Evolutionary conservation across 2,797 vertebrate species (phyloP), one percentile per base, ranked within the genome.

Genomic region (Hozukius guyotensis): DNA sequence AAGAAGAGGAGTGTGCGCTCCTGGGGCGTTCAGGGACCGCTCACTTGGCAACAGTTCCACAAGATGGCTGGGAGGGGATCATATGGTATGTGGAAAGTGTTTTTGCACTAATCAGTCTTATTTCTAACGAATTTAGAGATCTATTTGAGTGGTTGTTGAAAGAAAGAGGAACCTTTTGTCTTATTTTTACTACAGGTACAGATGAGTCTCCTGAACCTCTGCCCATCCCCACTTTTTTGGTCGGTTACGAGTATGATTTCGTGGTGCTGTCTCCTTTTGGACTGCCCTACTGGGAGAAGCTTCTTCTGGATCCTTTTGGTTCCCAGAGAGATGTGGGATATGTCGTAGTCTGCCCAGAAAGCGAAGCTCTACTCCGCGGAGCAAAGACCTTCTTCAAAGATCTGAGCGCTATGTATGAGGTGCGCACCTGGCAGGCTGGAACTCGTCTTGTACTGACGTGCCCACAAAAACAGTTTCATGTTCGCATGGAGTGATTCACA

Each of bases 1-100:
- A 99, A 99, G 85, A 99, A 99, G 93, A 94, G 98, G 64, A 99
- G 97, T 4, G 96, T 99, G 25, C 97, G 98, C 62, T 99, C 99
- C 3, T 99, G 99, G 99, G 99, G 98, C 0, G 97, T 99, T 85
- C 99, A 99, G 85, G 98, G 99, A 6, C 98, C 99, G 3, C 97
- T 99, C 85, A 99, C 99, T 31, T 99, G 99, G 99, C 99, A 99
- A 68, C 99, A 99, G 87, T 99, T 99, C 87, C 99, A 99, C 95
- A 99, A 99, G 88, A 99, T 99, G 98, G 99, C 99, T 84, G 99
- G 99, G 78, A 97, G 99, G 86, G 99, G 99, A 84, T 98, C 99
- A 61, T 99, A 99, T 12, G 99, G 99, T 99, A 95, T 80, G 93
- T 16, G 4, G 1, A 64, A 25, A 53, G 6, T 2, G 2, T 22